A percentile compares a stretch with the other conserved stretches of the same genome.
phyloP scores from a whole-genome alignment of 2,888 invertebrate genomes.

The Pyralis farinalis region DNA sequence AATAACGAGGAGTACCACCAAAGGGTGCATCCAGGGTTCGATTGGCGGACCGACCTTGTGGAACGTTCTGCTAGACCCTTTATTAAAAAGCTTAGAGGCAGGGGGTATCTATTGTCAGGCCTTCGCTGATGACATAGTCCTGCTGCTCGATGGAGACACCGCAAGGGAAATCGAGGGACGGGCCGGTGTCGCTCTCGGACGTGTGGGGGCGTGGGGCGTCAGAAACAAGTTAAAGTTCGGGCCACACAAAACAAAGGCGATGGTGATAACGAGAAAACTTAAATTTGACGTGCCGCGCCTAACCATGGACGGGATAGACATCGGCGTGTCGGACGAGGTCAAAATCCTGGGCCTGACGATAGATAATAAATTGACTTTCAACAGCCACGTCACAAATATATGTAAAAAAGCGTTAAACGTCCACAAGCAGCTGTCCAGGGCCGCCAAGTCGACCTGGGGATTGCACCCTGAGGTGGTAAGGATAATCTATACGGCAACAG shows the following conservation, averaged over 20 bases:
- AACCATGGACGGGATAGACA: too few species aligned
- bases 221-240: conserved; percentile 23
- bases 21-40: not conserved
- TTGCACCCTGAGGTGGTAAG: not conserved
- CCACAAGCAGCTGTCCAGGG: not conserved
- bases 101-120: too few species aligned
- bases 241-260: not conserved
- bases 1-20: not conserved
- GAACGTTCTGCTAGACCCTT: too few species aligned
- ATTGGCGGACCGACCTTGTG: not conserved
- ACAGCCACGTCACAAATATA: not conserved
- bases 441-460: conserved; percentile 7
- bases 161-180: conserved; percentile 10
- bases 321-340: too few species aligned
- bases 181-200: conserved; percentile 24
- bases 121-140: too few species aligned
- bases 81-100: too few species aligned
- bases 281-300: not conserved
- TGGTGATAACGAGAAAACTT: not conserved
- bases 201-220: conserved; percentile 21
- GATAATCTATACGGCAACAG: not conserved
- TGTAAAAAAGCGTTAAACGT: conserved; percentile 1
- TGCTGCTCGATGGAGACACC: not conserved
- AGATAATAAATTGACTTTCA: not conserved
- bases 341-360: too few species aligned